Evolutionary conservation across 2,888 invertebrate species (phyloP).

Genomic region (Lasiommata megera): DNA sequence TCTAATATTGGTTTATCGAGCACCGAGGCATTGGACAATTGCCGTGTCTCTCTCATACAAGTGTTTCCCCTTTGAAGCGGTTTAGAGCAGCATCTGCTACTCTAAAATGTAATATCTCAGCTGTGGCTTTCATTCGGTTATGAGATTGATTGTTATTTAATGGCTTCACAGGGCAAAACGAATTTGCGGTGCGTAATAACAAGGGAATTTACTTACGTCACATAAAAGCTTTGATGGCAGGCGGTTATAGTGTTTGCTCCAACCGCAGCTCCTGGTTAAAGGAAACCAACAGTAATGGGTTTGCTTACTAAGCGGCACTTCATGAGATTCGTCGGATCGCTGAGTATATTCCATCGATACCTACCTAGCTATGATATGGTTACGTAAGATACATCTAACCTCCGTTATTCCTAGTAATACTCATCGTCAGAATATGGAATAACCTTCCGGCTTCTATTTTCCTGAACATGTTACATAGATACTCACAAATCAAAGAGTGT

Average conservation of each 20-base stretch:
- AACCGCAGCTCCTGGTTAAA: too few relatives aligned
- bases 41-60: constrained; percentile 32
- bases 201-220: not conserved
- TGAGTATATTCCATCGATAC: too few relatives aligned
- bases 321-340: too few relatives aligned
- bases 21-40: constrained; percentile 34
- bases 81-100: constrained; percentile 39
- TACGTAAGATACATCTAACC: not conserved
- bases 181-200: not conserved
- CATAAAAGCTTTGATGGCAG: not conserved
- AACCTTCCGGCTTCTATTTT: not conserved
- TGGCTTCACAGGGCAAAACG: not conserved
- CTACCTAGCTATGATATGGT: not conserved
- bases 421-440: not conserved
- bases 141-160: constrained; percentile 4
- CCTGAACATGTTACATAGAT: not conserved
- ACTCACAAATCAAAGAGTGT: too few relatives aligned
- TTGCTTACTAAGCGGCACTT: too few relatives aligned
- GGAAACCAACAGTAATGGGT: too few relatives aligned
- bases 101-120: constrained; percentile 41
- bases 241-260: not conserved
- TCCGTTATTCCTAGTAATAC: not conserved
- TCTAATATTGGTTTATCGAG: constrained; percentile 42
- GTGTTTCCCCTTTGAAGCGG: constrained; percentile 45
- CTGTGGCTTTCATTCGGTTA: constrained; percentile 39